Base-by-base conservation (phyloP, 2,797 vertebrate genomes). In the Cirrhinus molitorella region DNA sequence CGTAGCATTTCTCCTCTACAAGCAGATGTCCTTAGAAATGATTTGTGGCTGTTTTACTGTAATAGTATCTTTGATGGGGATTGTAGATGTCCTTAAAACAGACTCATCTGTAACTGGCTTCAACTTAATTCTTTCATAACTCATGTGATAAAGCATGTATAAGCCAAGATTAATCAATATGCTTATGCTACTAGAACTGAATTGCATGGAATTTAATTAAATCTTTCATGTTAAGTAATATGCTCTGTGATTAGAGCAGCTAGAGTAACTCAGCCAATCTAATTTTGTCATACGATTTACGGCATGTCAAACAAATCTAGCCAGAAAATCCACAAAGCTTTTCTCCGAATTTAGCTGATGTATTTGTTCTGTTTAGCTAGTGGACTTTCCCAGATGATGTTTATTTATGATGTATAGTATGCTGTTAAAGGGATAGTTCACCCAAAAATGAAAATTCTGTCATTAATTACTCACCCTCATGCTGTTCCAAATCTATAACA, bases 31-130 rank as follows among this genome's bases (percentile, higher is more conserved):
- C 40, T 83, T 55, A 51, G 51, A 63, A 66, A 72, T 66, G 0
- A 47, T 83, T 79, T 79, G 47, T 72, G 5, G 19, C 3, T 55
- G 31, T 73, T 79, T 66, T 45, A 57, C 67, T 79, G 23, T 84
- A 49, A 61, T 71, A 43, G 12, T 66, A 45, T 68, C 1, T 80
- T 43, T 71, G 37, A n/a, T 59, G 40, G 63, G 21, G 21, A 79
- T 40, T 19, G 65, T 17, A 40, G 61, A 3, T 5, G 17, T 67
- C 23, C 16, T 67, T 81, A 73, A 79, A 68, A 67, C n/a, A 55
- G 53, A 31, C 53, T 71, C 28, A 73, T 73, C n/a, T n/a, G n/a
- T n/a, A n/a, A n/a, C n/a, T 80, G 49, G 34, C 71, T 75, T 73
- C 37, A 72, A 28, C 3, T 14, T 53, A 80, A 68, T 59, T 40